Evolutionary conservation across 1,140 invertebrate genomes (phyloP), one percentile per base, ranked within the genome.

Genomic region (Metopolophium dirhodum): DNA sequence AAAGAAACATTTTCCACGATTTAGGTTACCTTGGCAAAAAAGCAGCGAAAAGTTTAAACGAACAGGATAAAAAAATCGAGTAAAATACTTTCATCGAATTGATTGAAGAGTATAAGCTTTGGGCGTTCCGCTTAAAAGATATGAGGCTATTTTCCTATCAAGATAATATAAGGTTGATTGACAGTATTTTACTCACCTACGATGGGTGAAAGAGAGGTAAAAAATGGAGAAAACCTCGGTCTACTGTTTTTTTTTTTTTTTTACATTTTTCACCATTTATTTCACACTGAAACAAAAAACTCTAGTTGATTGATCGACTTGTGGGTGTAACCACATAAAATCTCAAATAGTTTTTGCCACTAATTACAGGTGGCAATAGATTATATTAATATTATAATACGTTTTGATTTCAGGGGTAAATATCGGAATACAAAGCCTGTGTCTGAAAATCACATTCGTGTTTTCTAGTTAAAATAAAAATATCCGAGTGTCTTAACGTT

Each of bases 111-210:
- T n/a, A 51, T 26, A 77, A 77, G 49, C 49, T 83, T 85, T 54
- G 77, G 77, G 91, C 91, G 91, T 85, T 54, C 20, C 77, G 49
- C 35, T 54, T 57, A 57, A 85, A 57, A 86, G 77, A 93, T 93
- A 93, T 30, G 91, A 86, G 82, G 77, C 82, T 93, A 93, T 93
- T 93, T 93, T 83, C 35, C 37, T 41, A 85, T 83, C 91, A 83
- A 54, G 77, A 85, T 83, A 93, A 85, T 83, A 93, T 93, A 83
- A 23, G 49, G 91, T 93, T 93, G 91, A 93, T 93, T 93, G 91
- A 86, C 91, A 93, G 91, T 45, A 30, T 85, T 93, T 57, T 86
- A 51, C 49, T 54, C 49, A 93, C 82, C 91, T 93, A 93, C 51
- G 35, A 18, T 18, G 23, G 88, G 37, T 8, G 37, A 45, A n/a